These are phyloP conservation scores for Papilio machaon DNA, from an alignment of 1,140 invertebrate genomes.

Conservation along the genomic window DNA sequence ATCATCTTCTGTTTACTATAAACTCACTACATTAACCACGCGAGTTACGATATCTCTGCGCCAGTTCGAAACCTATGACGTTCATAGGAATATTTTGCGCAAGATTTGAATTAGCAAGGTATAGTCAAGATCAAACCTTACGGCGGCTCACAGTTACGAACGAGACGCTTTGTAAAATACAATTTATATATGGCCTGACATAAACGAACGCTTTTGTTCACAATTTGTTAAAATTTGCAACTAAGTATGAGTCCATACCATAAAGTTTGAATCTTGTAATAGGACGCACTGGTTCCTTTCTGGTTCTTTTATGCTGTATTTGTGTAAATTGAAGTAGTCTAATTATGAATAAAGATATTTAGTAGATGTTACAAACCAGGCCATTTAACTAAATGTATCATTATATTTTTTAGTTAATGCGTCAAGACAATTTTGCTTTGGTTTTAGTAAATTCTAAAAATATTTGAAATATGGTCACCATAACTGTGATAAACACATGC, in stretches of 20 bases:
- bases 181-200: background rate
- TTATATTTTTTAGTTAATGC: background rate
- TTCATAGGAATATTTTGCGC: background rate
- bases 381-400: no score
- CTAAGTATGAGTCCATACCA: background rate
- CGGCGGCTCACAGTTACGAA: background rate
- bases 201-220: background rate
- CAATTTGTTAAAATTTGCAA: background rate
- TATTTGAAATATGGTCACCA: background rate
- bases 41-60: background rate
- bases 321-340: background rate
- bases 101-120: background rate
- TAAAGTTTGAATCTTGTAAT: background rate
- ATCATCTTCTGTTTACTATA: constrained; percentile 62
- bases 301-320: background rate
- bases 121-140: background rate
- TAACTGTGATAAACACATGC: background rate
- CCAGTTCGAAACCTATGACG: background rate
- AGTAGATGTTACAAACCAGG: background rate
- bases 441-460: background rate
- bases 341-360: background rate
- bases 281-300: background rate
- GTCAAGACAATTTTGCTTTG: background rate
- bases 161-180: background rate
- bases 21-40: constrained; percentile 37